Evolutionary conservation across 2,113 vertebrate genomes (phyloP).

Genomic region (Microcebus lehilahytsara): DNA sequence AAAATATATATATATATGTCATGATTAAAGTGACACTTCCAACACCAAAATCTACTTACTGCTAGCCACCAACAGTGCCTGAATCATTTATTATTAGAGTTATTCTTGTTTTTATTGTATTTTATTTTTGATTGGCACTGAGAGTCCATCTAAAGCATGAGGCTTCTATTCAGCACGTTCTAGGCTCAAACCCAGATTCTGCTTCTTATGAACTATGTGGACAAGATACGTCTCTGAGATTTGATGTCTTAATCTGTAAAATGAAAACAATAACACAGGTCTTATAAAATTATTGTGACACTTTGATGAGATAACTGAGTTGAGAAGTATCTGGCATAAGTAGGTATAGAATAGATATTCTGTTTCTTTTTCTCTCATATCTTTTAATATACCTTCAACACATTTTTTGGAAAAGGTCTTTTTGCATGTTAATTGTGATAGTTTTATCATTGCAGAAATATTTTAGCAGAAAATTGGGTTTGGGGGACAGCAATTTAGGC

Average conservation of each 20-base stretch:
- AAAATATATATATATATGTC: neutral
- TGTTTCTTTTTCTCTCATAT: neutral
- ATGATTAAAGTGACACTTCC: neutral
- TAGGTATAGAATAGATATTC: neutral
- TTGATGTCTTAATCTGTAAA: neutral
- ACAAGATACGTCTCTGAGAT: neutral
- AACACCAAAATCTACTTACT: neutral
- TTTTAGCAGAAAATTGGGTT: neutral
- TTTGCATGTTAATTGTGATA: neutral
- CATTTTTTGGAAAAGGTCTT: neutral
- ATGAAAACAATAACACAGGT: neutral
- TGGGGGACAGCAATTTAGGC: neutral
- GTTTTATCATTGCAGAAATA: neutral
- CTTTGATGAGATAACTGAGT: neutral
- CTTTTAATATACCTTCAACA: neutral
- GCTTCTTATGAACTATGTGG: neutral
- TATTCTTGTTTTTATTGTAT: neutral
- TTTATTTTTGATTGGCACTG: neutral
- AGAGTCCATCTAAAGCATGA: neutral
- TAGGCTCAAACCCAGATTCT: neutral
- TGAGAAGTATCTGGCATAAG: neutral
- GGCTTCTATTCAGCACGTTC: neutral
- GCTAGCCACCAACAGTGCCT: neutral
- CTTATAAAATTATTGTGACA: neutral
- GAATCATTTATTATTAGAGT: neutral